A percentile compares a stretch with the other conserved stretches of the same genome.
These are phyloP conservation scores for Cyprinus carpio DNA, from an alignment of 2,113 vertebrate genomes.

Conservation along the genomic window DNA sequence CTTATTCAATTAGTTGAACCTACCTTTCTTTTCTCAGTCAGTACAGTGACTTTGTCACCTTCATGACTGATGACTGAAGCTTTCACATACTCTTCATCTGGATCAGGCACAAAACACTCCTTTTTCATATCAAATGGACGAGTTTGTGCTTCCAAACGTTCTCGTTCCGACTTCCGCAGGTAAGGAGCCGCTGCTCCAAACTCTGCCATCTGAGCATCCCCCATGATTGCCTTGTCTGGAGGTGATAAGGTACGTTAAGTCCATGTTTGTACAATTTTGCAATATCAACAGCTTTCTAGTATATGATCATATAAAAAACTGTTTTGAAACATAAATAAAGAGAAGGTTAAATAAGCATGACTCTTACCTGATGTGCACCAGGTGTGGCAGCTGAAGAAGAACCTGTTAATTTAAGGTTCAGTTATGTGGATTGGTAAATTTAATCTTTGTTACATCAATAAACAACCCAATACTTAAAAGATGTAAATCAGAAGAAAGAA, in stretches of 20 bases:
- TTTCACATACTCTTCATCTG: constrained; percentile 82
- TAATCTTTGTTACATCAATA: not conserved
- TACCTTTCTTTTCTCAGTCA: constrained; percentile 82
- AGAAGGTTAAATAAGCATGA: not conserved
- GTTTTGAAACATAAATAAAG: not conserved
- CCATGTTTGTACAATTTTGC: not conserved
- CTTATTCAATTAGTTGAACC: constrained; percentile 4
- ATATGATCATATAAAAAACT: not conserved
- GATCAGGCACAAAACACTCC: constrained; percentile 82
- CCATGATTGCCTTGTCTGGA: constrained; percentile 69
- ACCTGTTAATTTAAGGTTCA: not conserved
- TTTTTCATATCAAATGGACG: constrained; percentile 86
- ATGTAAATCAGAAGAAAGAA: not conserved
- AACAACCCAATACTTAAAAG: not conserved
- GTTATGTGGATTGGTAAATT: too few relatives aligned
- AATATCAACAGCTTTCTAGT: not conserved
- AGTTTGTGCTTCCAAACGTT: constrained; percentile 86
- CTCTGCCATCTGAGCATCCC: constrained; percentile 80
- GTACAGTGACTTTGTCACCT: constrained; percentile 82
- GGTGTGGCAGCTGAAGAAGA: constrained; percentile 41
- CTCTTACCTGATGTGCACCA: constrained; percentile 46
- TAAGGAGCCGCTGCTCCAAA: constrained; percentile 81
- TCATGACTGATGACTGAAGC: constrained; percentile 80
- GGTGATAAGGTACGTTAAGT: not conserved
- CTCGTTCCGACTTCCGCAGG: constrained; percentile 84